Evolutionary conservation across 2,888 invertebrate genomes (phyloP).

Genomic region (Rotaria magnacalcarata): DNA sequence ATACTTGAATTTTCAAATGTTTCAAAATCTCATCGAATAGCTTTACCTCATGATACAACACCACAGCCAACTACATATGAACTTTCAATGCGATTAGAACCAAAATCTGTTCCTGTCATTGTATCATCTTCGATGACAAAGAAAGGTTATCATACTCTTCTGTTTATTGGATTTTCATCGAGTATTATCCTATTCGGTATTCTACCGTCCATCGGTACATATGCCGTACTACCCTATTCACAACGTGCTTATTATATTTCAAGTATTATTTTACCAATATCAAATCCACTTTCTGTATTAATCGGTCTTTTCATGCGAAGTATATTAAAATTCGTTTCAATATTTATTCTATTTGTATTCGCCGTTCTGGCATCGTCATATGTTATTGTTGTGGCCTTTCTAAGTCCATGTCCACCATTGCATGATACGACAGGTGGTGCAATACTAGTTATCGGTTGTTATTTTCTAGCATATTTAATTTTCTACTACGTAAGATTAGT

Average conservation of each 20-base stretch:
- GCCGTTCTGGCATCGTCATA: not conserved
- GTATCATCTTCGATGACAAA: not conserved
- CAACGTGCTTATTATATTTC: constrained; percentile 9
- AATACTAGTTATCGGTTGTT: not conserved
- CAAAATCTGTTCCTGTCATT: not conserved
- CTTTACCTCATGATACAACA: not conserved
- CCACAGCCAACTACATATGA: not conserved
- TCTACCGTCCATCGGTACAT: not conserved
- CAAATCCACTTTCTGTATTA: not conserved
- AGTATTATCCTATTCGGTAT: not conserved
- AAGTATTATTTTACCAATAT: constrained; percentile 4
- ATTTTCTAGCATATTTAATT: not conserved
- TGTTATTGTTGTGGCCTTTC: not conserved
- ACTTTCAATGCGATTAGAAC: not conserved
- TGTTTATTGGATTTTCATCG: too few species aligned
- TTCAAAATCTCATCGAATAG: not conserved
- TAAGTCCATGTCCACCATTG: constrained; percentile 33
- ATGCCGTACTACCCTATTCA: not conserved
- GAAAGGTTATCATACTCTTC: not conserved
- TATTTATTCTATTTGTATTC: not conserved
- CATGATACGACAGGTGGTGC: not conserved
- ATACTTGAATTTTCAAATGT: not conserved
- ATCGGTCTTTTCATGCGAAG: not conserved
- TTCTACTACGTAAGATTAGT: constrained; percentile 25
- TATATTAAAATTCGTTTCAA: not conserved